Evolutionary conservation across 2,113 vertebrate genomes (phyloP).

Genomic region (Eulacestoma nigropectus): DNA sequence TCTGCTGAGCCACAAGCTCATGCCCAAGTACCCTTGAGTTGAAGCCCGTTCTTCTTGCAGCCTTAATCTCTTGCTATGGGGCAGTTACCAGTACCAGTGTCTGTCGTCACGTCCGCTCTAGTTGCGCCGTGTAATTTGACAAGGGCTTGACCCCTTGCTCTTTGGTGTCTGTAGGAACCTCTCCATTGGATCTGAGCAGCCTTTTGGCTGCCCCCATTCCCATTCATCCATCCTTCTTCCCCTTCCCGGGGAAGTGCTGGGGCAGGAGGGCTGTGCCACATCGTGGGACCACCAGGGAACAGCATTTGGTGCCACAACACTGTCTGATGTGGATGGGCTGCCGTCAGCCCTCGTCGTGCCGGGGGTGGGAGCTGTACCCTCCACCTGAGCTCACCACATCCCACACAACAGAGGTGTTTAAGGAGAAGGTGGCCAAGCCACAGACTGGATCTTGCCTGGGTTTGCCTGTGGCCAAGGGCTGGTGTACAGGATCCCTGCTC

Average conservation of each 20-base stretch:
- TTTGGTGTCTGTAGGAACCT: neutral
- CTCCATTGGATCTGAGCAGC: neutral
- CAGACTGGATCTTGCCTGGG: neutral
- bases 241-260: accelerated
- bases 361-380: neutral
- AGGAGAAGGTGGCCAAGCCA: neutral
- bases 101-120: neutral
- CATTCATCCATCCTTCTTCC: neutral
- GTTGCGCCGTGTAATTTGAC: neutral
- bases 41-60: neutral
- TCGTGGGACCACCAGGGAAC: neutral
- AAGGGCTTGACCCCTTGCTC: neutral
- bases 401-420: neutral
- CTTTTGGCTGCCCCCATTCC: neutral
- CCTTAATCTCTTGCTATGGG: constrained; percentile 47
- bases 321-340: neutral
- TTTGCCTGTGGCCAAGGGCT: neutral
- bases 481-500: neutral
- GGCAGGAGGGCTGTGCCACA: neutral
- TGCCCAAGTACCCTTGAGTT: neutral
- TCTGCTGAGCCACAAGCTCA: neutral
- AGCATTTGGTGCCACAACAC: neutral
- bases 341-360: accelerated
- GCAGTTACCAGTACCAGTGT: neutral
- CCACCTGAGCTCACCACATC: neutral